These are phyloP conservation scores for Oreochromis mossambicus DNA, from an alignment of 2,797 vertebrate genomes.

Conservation along the genomic window DNA sequence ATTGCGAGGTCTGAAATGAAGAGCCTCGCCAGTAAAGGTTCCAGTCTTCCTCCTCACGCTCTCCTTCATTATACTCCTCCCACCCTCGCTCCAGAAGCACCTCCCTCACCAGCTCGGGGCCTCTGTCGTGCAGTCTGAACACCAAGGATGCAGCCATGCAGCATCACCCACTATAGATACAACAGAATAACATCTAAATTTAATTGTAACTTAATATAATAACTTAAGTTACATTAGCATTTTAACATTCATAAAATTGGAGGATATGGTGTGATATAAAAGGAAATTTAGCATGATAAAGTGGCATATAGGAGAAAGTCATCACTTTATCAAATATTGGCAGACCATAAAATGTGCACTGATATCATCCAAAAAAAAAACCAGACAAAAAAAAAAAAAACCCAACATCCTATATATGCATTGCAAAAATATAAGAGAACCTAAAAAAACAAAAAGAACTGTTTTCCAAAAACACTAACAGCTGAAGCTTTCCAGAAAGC, in stretches of 20 bases:
- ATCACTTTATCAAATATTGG: background rate
- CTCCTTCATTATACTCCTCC: constrained; percentile 69
- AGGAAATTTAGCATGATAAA: background rate
- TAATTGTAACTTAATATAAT: background rate
- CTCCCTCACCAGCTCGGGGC: constrained; percentile 74
- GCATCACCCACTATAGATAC: background rate
- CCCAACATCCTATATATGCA: background rate
- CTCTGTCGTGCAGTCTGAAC: constrained; percentile 72
- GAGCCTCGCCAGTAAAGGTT: constrained; percentile 79
- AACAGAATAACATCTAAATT: accelerated
- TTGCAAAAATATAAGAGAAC: background rate
- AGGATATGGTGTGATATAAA: background rate
- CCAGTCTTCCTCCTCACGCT: constrained; percentile 73
- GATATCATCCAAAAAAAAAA: background rate
- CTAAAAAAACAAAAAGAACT: background rate
- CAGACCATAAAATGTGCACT: background rate
- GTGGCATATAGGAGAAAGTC: background rate
- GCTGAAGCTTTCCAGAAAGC: background rate
- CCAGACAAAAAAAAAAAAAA: too few relatives aligned
- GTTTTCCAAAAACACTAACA: background rate
- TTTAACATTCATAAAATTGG: background rate
- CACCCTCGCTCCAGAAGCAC: constrained; percentile 82
- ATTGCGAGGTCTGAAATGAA: constrained; percentile 68
- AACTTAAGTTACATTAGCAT: background rate
- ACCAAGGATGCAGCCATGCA: constrained; percentile 66